Percentiles rank a stretch among this genome's conserved stretches.
Evolutionary conservation across 2,113 vertebrate genomes (phyloP).

Genomic region (Strix uralensis): DNA sequence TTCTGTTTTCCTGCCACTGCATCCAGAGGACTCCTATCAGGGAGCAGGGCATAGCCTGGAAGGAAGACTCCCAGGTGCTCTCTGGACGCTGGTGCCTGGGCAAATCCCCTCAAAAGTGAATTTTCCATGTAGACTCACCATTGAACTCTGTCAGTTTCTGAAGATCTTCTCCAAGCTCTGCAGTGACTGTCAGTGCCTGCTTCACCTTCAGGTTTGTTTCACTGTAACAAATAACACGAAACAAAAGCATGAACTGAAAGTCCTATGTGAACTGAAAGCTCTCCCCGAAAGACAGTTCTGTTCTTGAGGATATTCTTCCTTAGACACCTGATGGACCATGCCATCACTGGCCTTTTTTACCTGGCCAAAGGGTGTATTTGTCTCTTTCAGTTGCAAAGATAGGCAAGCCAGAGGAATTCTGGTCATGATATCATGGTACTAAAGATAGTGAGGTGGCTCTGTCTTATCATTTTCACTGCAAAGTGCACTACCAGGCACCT

Average conservation of each 20-base stretch:
- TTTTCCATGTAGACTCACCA: slow-evolving; percentile 73
- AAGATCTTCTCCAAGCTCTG: slow-evolving; percentile 80
- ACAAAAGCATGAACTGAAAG: background rate
- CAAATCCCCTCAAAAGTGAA: background rate
- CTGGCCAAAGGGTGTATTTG: background rate
- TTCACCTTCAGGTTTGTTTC: slow-evolving; percentile 98
- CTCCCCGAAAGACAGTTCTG: background rate
- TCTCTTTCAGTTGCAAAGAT: background rate
- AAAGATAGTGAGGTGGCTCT: background rate
- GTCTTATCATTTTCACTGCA: background rate
- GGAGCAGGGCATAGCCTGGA: background rate
- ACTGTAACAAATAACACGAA: slow-evolving; percentile 64
- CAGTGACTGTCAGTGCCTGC: slow-evolving; percentile 87
- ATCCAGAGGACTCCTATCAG: background rate
- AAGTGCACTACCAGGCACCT: background rate
- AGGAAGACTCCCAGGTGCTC: background rate
- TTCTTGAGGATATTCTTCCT: background rate
- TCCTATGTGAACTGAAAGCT: background rate
- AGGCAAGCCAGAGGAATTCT: background rate
- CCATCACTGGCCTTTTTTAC: background rate
- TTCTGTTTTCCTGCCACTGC: background rate
- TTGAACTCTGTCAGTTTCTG: slow-evolving; percentile 80
- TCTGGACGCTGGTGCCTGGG: background rate
- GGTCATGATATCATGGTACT: background rate
- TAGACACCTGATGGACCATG: background rate